These are phyloP conservation scores for Nibea coibor DNA, from an alignment of 2,113 vertebrate species.

Conservation along the genomic window DNA sequence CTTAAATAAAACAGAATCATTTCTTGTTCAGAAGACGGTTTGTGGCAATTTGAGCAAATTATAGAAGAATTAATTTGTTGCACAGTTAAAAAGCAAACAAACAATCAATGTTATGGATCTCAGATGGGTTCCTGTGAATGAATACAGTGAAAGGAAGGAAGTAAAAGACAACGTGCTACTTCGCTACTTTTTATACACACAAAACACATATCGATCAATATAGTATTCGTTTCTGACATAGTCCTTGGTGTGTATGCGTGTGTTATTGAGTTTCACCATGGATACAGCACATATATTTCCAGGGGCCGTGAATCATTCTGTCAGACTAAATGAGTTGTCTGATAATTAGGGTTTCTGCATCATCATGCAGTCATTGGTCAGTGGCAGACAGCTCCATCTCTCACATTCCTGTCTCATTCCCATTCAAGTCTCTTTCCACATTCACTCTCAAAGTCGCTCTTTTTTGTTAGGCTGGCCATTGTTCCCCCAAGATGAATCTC, in stretches of 20 bases:
- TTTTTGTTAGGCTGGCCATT: conserved; percentile 2
- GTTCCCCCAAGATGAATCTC: conserved; percentile 5
- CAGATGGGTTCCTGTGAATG: not conserved
- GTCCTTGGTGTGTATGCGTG: conserved; percentile 11
- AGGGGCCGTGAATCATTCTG: conserved; percentile 65
- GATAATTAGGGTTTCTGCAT: conserved; percentile 61
- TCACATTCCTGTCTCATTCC: conserved; percentile 44
- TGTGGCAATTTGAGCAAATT: not conserved
- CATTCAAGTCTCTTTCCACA: conserved; percentile 32
- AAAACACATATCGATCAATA: not conserved
- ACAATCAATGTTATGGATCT: not conserved
- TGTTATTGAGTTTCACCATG: conserved; percentile 32
- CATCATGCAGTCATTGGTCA: conserved; percentile 60
- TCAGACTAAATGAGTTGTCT: conserved; percentile 65
- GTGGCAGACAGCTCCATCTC: conserved; percentile 56
- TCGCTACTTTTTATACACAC: not conserved
- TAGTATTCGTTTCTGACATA: not conserved
- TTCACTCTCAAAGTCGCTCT: conserved; percentile 4
- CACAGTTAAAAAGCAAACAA: not conserved
- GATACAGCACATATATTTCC: conserved; percentile 51
- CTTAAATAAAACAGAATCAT: not conserved
- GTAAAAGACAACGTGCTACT: not conserved
- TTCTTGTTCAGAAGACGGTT: not conserved
- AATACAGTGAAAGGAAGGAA: not conserved
- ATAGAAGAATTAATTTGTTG: not conserved